Evolutionary conservation across 23 tunicate species (phyloP).

Genomic region (Phallusia fumigata): DNA sequence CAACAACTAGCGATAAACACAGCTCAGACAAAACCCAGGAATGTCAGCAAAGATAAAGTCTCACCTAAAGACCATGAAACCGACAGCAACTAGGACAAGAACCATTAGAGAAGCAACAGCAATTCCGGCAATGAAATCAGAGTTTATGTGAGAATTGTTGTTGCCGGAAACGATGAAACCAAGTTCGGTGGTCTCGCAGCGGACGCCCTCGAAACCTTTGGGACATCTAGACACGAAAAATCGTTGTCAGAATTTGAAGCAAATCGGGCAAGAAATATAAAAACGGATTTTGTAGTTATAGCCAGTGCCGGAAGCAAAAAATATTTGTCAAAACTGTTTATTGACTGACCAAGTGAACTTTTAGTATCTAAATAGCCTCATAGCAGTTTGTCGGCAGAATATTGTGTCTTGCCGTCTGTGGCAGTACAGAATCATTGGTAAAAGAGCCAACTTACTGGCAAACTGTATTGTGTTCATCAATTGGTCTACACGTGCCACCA

Average conservation of each 20-base stretch:
- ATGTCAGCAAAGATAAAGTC: background rate
- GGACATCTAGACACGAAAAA: slow-evolving; percentile 15
- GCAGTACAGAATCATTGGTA: no score
- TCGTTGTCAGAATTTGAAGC: background rate
- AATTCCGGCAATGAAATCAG: slow-evolving; percentile 16
- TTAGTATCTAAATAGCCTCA: no score
- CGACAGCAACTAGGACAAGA: background rate
- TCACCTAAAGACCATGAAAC: slow-evolving; percentile 27
- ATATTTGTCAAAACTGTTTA: no score
- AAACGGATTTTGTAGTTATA: no score
- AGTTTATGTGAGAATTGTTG: background rate
- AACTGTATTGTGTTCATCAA: slow-evolving; percentile 5
- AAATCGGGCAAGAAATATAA: no score
- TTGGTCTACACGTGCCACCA: background rate
- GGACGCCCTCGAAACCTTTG: slow-evolving; percentile 1
- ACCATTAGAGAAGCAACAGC: slow-evolving; percentile 17
- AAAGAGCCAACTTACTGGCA: slow-evolving; percentile 8
- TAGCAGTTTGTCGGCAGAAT: no score
- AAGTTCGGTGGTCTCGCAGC: slow-evolving; percentile 17
- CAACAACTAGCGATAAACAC: no score
- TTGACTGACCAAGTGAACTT: no score
- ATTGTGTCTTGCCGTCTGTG: no score
- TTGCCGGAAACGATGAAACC: slow-evolving; percentile 10
- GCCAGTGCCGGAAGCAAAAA: no score
- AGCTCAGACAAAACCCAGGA: background rate